These are phyloP conservation scores for Toxotes jaculatrix DNA, from an alignment of 2,113 vertebrate genomes.

Conservation along the genomic window DNA sequence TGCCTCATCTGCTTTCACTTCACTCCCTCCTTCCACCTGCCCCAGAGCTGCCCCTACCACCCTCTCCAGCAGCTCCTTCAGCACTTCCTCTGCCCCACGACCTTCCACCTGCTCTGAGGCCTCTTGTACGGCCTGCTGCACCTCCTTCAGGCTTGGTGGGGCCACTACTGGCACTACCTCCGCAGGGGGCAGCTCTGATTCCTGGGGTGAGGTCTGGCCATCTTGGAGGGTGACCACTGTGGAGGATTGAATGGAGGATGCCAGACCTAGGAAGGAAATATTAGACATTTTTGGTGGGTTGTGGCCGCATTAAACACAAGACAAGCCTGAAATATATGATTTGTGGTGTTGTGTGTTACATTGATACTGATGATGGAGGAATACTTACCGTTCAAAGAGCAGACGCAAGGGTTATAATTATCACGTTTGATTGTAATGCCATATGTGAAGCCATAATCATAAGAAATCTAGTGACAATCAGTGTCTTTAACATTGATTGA, in stretches of 20 bases:
- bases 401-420: background rate
- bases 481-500: background rate
- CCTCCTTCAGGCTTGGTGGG: constrained; percentile 74
- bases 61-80: constrained; percentile 74
- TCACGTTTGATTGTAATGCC: background rate
- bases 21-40: constrained; percentile 47
- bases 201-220: constrained; percentile 15
- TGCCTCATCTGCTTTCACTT: constrained; percentile 39
- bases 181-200: constrained; percentile 47
- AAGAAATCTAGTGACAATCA: background rate
- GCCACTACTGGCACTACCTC: constrained; percentile 56
- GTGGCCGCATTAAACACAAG: background rate
- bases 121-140: constrained; percentile 78
- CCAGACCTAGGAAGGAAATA: constrained; percentile 47
- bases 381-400: background rate
- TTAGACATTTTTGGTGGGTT: background rate
- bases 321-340: background rate
- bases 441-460: background rate
- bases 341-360: background rate
- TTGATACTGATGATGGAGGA: background rate
- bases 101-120: constrained; percentile 72
- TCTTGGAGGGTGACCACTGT: constrained; percentile 45
- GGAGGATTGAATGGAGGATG: constrained; percentile 54
- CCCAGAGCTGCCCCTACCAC: constrained; percentile 70
- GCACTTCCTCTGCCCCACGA: constrained; percentile 66